Evolutionary conservation across 2,113 vertebrate genomes (phyloP).

Genomic region (Spea multiplicata): DNA sequence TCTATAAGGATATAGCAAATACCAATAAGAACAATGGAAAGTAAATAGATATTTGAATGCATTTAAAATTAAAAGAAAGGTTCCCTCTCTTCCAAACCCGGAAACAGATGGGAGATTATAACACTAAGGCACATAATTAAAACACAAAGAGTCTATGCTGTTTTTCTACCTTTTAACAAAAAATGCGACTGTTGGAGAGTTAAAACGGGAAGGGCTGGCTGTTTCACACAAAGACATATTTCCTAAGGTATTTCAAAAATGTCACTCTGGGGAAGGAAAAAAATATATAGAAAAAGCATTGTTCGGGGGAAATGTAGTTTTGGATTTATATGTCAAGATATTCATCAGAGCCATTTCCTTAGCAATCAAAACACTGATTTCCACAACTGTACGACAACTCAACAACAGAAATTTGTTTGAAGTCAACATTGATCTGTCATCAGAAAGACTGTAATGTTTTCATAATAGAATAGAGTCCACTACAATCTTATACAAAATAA

Average conservation of each 20-base stretch:
- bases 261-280: conserved; percentile 1
- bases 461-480: background rate
- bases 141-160: background rate
- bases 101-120: background rate
- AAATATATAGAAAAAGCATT: background rate
- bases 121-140: background rate
- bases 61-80: background rate
- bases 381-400: background rate
- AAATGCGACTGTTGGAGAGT: background rate
- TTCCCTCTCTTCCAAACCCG: background rate
- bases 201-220: background rate
- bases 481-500: background rate
- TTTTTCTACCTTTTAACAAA: background rate
- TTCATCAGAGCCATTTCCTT: background rate
- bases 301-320: too few species aligned
- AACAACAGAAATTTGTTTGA: background rate
- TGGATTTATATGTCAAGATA: background rate
- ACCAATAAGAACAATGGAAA: background rate
- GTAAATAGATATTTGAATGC: background rate
- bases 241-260: background rate
- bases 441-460: background rate
- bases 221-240: background rate
- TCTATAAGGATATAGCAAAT: background rate
- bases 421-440: background rate
- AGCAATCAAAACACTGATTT: background rate